Evolutionary conservation across 1,140 invertebrate species (phyloP).

Genomic region (Drosophila pseudoobscura): DNA sequence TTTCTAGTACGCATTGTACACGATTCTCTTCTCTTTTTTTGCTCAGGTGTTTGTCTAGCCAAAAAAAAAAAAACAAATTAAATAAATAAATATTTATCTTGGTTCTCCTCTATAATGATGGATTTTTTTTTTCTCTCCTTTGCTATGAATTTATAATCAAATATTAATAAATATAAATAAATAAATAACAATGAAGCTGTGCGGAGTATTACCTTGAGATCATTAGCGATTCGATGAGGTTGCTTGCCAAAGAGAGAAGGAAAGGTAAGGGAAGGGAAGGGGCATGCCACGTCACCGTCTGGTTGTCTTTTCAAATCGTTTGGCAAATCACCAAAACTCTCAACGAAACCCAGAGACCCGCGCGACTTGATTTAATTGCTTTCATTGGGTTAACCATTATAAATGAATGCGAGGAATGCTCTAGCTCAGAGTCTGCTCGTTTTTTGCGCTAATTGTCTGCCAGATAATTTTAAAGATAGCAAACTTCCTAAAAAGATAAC

Average conservation of each 20-base stretch:
- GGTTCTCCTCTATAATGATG: slow-evolving; percentile 21
- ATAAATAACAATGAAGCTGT: slow-evolving; percentile 49
- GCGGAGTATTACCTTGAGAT: slow-evolving; percentile 50
- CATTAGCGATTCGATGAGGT: slow-evolving; percentile 46
- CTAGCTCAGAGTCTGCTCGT: slow-evolving; percentile 2
- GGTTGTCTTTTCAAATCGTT: slow-evolving; percentile 28
- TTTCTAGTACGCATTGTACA: slow-evolving; percentile 38
- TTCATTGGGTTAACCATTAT: slow-evolving; percentile 69
- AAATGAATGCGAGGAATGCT: slow-evolving; percentile 29
- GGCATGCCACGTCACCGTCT: slow-evolving; percentile 18
- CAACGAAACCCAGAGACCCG: slow-evolving; percentile 1
- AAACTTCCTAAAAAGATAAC: slow-evolving; percentile 25
- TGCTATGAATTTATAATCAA: slow-evolving; percentile 46
- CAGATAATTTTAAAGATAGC: slow-evolving; percentile 33
- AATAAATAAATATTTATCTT: slow-evolving; percentile 45
- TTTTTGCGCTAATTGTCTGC: slow-evolving; percentile 21
- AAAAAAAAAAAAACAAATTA: slow-evolving; percentile 26
- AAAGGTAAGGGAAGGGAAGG: background rate
- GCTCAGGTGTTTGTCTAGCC: slow-evolving; percentile 25
- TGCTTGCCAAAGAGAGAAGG: slow-evolving; percentile 3
- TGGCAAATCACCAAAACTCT: slow-evolving; percentile 6
- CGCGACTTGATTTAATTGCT: slow-evolving; percentile 67
- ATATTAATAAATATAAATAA: slow-evolving; percentile 33
- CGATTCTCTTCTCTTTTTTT: slow-evolving; percentile 4
- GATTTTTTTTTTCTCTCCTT: slow-evolving; percentile 20